Conservation (phyloP, 2,888 invertebrate species). For the Tuberolachnus salignus region DNA sequence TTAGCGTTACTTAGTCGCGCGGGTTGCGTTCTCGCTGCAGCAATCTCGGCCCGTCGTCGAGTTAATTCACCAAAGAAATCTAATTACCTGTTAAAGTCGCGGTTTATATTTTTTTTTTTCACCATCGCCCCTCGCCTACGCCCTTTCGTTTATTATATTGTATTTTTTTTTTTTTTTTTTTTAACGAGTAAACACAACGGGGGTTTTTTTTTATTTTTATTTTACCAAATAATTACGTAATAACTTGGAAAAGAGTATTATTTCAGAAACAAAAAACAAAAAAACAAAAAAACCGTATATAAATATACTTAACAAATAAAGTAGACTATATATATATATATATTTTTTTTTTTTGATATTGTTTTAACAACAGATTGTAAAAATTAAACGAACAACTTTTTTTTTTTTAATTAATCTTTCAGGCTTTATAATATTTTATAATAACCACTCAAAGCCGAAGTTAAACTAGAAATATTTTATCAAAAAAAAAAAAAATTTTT, state of each 20-base stretch:
- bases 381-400: slow-evolving; percentile 55
- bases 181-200: slow-evolving; percentile 41
- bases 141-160: slow-evolving; percentile 29
- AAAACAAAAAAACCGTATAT: slow-evolving; percentile 23
- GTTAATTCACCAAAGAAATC: slow-evolving; percentile 53
- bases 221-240: slow-evolving; percentile 54
- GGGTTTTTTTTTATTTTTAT: slow-evolving; percentile 40
- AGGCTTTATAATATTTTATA: slow-evolving; percentile 21
- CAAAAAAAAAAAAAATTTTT: slow-evolving; percentile 19
- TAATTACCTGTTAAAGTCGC: slow-evolving; percentile 55
- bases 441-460: slow-evolving; percentile 41
- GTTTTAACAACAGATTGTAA: slow-evolving; percentile 52
- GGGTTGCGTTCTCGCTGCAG: slow-evolving; percentile 9
- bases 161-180: slow-evolving; percentile 10
- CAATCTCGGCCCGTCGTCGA: slow-evolving; percentile 31
- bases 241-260: slow-evolving; percentile 49
- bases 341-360: slow-evolving; percentile 31
- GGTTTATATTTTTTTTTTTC: slow-evolving; percentile 28
- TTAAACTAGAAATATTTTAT: slow-evolving; percentile 52
- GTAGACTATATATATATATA: too few relatives aligned
- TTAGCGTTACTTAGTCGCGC: background rate
- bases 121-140: background rate
- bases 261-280: slow-evolving; percentile 26
- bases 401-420: slow-evolving; percentile 51
- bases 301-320: slow-evolving; percentile 33